A percentile compares a stretch with the other conserved stretches of the same genome.
phyloP scores from a whole-genome alignment of 2,888 invertebrate genomes.

The Zaprionus bogoriensis region DNA sequence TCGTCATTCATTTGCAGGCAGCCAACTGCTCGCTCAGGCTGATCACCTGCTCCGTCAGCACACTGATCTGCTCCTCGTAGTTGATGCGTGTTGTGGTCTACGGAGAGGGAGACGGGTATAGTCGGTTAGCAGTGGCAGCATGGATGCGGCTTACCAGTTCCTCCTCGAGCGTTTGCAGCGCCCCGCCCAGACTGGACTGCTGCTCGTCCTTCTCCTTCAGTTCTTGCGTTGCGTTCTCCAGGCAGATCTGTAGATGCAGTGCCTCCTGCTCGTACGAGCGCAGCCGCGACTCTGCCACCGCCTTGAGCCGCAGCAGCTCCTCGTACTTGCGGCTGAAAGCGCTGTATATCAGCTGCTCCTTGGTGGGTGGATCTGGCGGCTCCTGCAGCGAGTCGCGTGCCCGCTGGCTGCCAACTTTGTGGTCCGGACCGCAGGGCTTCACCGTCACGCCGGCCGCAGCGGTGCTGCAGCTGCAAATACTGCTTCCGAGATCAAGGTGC shows the following conservation, averaged over 20 bases:
- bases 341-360: constrained; percentile 81
- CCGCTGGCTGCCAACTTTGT: constrained; percentile 48
- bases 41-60: constrained; percentile 86
- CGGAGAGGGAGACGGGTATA: not conserved
- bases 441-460: constrained; percentile 80
- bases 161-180: constrained; percentile 85
- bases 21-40: constrained; percentile 92
- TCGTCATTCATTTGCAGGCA: constrained; percentile 77
- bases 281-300: constrained; percentile 80
- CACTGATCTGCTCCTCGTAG: constrained; percentile 87
- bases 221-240: constrained; percentile 84
- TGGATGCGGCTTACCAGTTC: constrained; percentile 84
- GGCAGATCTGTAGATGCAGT: constrained; percentile 83
- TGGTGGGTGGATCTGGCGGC: constrained; percentile 62
- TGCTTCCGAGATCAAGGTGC: constrained; percentile 52
- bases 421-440: constrained; percentile 56
- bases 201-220: constrained; percentile 84
- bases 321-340: constrained; percentile 81
- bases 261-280: constrained; percentile 82
- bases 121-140: not conserved
- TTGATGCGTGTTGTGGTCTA: constrained; percentile 85
- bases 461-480: constrained; percentile 75
- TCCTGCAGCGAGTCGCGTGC: constrained; percentile 66
- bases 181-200: constrained; percentile 83
- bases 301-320: constrained; percentile 80